Evolutionary conservation across 2,888 invertebrate genomes (phyloP).

Genomic region (Ichneumoninae sp.): DNA sequence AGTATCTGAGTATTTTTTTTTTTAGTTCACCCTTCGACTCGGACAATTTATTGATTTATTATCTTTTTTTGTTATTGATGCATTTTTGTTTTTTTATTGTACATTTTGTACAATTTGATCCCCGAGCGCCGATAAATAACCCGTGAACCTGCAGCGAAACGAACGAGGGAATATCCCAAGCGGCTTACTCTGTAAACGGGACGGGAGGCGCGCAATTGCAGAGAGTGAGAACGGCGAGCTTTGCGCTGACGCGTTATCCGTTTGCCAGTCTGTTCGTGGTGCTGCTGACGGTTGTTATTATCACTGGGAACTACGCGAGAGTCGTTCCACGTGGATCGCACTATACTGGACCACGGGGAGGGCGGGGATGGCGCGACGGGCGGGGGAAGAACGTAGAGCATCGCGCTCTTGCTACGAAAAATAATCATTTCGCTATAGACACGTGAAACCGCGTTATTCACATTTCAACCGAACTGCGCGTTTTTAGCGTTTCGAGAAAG

Average conservation of each 20-base stretch:
- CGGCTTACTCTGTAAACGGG: slow-evolving; percentile 45
- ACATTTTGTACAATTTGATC: too few relatives aligned
- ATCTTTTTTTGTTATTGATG: not conserved
- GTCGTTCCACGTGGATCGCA: slow-evolving; percentile 76
- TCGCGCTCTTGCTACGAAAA: slow-evolving; percentile 77
- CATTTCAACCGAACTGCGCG: slow-evolving; percentile 43
- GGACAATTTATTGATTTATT: not conserved
- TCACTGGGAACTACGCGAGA: slow-evolving; percentile 51
- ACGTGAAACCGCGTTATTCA: slow-evolving; percentile 1
- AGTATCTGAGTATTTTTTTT: too few relatives aligned
- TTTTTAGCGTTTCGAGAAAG: slow-evolving; percentile 1
- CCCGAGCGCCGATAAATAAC: not conserved
- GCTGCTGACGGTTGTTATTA: slow-evolving; percentile 51
- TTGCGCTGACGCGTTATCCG: slow-evolving; percentile 55
- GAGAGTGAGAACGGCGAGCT: slow-evolving; percentile 64
- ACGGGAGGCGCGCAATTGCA: slow-evolving; percentile 60
- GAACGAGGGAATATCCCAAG: not conserved
- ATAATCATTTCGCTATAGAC: slow-evolving; percentile 73
- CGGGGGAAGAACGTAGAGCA: slow-evolving; percentile 86
- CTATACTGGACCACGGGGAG: slow-evolving; percentile 85
- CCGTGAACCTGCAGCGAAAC: not conserved
- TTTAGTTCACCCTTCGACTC: too few relatives aligned
- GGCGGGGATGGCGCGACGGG: slow-evolving; percentile 85
- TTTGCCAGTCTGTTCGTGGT: slow-evolving; percentile 45
- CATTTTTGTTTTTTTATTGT: not conserved